Evolutionary conservation across 2,888 invertebrate species (phyloP).

Genomic region (Mimumesa dahlbomi): DNA sequence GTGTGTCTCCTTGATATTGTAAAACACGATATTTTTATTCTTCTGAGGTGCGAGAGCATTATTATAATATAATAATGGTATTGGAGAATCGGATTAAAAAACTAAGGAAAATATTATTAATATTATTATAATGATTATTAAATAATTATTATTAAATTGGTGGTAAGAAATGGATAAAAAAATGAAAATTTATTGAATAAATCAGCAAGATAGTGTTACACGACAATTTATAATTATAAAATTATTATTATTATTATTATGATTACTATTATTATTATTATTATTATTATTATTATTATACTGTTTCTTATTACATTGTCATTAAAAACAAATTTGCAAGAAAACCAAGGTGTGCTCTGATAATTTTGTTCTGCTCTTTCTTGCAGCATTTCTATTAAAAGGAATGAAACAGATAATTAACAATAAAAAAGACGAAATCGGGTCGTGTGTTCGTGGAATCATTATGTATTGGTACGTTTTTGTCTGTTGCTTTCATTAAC

Average conservation of each 20-base stretch:
- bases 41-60: conserved; percentile 73
- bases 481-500: no score
- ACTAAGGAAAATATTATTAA: conserved; percentile 73
- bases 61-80: conserved; percentile 62
- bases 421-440: no score
- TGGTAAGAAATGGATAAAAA: conserved; percentile 70
- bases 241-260: conserved; percentile 72
- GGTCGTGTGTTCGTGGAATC: no score
- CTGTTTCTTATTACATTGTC: conserved; percentile 79
- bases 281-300: conserved; percentile 79
- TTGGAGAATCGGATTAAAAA: conserved; percentile 68
- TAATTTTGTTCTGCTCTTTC: conserved; percentile 58
- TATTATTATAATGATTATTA: conserved; percentile 73
- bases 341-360: conserved; percentile 61
- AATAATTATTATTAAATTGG: conserved; percentile 74
- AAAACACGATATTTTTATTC: conserved; percentile 77
- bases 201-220: conserved; percentile 75
- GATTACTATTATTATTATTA: conserved; percentile 79
- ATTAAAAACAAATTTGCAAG: conserved; percentile 77
- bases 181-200: conserved; percentile 66
- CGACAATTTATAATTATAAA: conserved; percentile 77
- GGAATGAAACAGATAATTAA: no score
- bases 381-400: no score
- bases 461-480: no score
- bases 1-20: conserved; percentile 74